Base-by-base conservation (phyloP, 2,888 invertebrate species). In the Blastobasis adustella region DNA sequence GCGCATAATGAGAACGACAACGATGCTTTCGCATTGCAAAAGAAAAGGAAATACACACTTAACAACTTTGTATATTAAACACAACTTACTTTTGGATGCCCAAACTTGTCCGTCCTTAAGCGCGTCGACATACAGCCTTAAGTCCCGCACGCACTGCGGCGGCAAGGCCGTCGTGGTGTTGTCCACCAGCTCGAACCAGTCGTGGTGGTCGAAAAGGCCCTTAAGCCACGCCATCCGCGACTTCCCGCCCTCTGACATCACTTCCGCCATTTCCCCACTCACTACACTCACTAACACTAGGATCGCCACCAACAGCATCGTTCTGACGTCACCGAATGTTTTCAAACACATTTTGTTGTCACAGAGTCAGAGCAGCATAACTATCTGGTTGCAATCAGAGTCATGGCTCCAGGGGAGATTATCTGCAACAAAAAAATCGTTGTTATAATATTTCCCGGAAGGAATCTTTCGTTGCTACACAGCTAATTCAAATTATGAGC, bases 1-100 rank as follows among this genome's bases (percentile, higher is more conserved):
- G 23, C n/a, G n/a, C n/a, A n/a, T n/a, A n/a, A n/a, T n/a, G n/a
- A n/a, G n/a, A n/a, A n/a, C n/a, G n/a, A n/a, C n/a, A n/a, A n/a
- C n/a, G n/a, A n/a, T 23, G 23, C 23, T 23, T 23, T 3, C 23
- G 23, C n/a, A 23, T 2, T 23, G 23, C 23, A 23, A 23, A 23
- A 23, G 3, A 23, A 23, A 23, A 23, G 23, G 1, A 23, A 23
- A 23, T 23, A 3, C 23, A 23, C 1, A 23, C 23, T 3, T 23
- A 23, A 1, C 23, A 2, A 23, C 23, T 23, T 23, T 23, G 3
- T 23, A 23, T 23, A 23, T 23, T 23, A 23, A 23, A 23, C 23
- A 23, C 37, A 6, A 92, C 93, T 92, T 74, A 95, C 95, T 93
- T 87, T 92, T 93, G 41, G 93, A 92, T 7, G 95, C 95, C 95